A percentile compares a stretch with the other conserved stretches of the same genome.
Evolutionary conservation across 2,888 invertebrate species (phyloP).

Genomic region (Plagodis pulveraria): DNA sequence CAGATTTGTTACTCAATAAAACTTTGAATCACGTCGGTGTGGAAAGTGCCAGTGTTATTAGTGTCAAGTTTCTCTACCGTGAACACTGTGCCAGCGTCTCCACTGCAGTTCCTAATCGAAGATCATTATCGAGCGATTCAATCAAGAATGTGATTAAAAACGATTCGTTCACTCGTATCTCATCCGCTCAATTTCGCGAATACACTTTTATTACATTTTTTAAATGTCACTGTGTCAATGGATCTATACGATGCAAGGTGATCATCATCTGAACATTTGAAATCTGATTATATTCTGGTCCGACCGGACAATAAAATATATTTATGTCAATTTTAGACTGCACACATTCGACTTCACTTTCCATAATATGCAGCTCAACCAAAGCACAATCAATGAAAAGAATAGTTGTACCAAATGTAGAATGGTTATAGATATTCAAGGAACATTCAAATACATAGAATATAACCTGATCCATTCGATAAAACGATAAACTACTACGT

Average conservation of each 20-base stretch:
- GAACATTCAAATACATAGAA: conserved; percentile 24
- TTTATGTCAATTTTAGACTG: conserved; percentile 5
- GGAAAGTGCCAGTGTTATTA: too few relatives aligned
- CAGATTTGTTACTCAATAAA: too few relatives aligned
- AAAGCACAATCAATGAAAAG: conserved; percentile 11
- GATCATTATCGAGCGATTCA: conserved; percentile 74
- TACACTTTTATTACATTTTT: conserved; percentile 35
- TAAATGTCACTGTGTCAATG: conserved; percentile 43
- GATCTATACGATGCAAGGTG: conserved; percentile 11
- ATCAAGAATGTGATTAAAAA: conserved; percentile 76
- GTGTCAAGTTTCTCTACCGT: background rate
- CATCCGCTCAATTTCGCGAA: conserved; percentile 43
- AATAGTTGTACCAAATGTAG: background rate
- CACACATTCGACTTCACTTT: background rate
- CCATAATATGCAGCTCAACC: background rate
- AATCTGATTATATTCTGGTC: background rate
- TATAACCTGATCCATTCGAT: conserved; percentile 20
- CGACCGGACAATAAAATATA: conserved; percentile 3
- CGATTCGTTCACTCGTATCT: conserved; percentile 61
- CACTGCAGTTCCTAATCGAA: conserved; percentile 61
- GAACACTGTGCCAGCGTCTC: background rate
- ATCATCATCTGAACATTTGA: conserved; percentile 6
- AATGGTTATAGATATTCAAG: conserved; percentile 20
- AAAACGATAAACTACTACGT: conserved; percentile 19
- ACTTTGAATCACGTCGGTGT: too few relatives aligned